These are phyloP conservation scores for Myzus persicae DNA, from an alignment of 1,140 invertebrate genomes.

Conservation along the genomic window DNA sequence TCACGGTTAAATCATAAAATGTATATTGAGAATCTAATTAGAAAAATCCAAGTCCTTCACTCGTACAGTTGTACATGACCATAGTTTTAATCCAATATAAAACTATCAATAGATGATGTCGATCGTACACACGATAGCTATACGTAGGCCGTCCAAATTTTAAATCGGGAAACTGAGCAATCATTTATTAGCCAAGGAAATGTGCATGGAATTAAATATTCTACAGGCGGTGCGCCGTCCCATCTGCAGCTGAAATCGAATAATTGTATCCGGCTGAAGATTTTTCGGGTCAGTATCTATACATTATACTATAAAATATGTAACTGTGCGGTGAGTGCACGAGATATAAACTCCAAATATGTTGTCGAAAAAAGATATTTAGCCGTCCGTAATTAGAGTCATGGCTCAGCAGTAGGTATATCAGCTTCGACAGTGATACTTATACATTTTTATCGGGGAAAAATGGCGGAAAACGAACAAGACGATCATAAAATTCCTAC, in stretches of 20 bases:
- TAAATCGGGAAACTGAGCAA: background rate
- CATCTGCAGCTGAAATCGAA: background rate
- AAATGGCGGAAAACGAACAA: background rate
- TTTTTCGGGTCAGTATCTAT: background rate
- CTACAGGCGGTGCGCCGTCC: background rate
- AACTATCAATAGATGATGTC: background rate
- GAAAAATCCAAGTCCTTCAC: background rate
- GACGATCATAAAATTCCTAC: background rate
- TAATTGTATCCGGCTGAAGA: background rate
- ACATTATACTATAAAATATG: no score
- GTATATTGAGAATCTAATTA: background rate
- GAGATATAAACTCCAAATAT: background rate
- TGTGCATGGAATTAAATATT: background rate
- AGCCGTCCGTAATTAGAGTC: background rate
- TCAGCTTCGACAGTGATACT: no score
- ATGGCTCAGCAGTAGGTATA: background rate
- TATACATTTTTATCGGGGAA: no score
- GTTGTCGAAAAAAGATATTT: background rate
- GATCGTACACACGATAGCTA: background rate
- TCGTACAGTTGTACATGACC: no score
- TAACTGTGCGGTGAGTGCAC: background rate
- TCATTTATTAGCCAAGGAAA: background rate
- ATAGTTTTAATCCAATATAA: background rate
- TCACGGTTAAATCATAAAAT: background rate
- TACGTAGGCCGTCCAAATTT: background rate